phyloP scores from a whole-genome alignment of 2,797 vertebrate species.

The Momotus momota region DNA sequence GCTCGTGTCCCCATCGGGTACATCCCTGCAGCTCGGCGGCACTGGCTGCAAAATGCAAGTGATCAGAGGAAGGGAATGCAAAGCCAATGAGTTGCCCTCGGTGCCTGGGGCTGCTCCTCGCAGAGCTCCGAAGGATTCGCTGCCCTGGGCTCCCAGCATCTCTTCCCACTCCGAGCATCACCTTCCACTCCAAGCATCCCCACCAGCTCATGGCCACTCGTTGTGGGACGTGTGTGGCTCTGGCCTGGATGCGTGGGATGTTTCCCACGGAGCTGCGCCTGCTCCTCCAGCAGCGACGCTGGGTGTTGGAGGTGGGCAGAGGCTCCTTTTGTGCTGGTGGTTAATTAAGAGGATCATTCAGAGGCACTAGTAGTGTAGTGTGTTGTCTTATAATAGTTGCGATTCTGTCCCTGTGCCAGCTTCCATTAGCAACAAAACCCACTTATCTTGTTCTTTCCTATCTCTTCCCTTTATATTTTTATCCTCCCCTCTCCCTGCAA shows the following conservation, averaged over 20 bases:
- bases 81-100: accelerated
- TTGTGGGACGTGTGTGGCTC: accelerated
- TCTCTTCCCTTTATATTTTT: constrained; percentile 72
- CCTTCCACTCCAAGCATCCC: neutral
- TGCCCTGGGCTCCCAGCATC: neutral
- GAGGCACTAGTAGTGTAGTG: constrained; percentile 58
- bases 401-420: constrained; percentile 67
- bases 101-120: accelerated
- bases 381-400: constrained; percentile 64
- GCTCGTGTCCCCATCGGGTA: accelerated
- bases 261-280: neutral
- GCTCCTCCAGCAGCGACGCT: neutral
- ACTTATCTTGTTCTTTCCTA: constrained; percentile 75
- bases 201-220: accelerated
- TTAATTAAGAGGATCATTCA: constrained; percentile 74
- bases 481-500: constrained; percentile 44
- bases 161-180: neutral
- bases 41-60: neutral
- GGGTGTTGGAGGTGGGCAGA: neutral
- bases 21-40: accelerated
- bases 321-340: constrained; percentile 52
- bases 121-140: accelerated
- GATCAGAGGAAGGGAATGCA: neutral
- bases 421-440: constrained; percentile 76
- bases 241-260: neutral